Evolutionary conservation across 1,140 invertebrate species (phyloP).

Genomic region (Drosophila bocqueti): DNA sequence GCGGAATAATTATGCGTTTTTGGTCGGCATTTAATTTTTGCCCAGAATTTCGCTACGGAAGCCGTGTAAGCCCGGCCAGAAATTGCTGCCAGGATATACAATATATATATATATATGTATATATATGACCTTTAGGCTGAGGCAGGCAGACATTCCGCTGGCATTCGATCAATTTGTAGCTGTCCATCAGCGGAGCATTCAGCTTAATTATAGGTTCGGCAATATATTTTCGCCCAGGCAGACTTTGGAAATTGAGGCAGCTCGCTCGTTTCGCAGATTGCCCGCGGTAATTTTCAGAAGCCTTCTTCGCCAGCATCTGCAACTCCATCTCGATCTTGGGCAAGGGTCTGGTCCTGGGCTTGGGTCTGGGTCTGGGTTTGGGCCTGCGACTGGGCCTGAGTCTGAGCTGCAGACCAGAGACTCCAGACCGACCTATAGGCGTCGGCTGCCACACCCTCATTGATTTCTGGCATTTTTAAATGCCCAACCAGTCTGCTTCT

Average conservation of each 20-base stretch:
- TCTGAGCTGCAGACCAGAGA: background rate
- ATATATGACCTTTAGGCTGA: slow-evolving; percentile 64
- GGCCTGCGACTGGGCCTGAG: background rate
- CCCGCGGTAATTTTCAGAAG: slow-evolving; percentile 81
- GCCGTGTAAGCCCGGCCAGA: slow-evolving; percentile 61
- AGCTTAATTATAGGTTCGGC: slow-evolving; percentile 78
- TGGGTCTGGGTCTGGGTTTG: background rate
- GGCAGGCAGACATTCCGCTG: slow-evolving; percentile 28
- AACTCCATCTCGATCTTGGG: slow-evolving; percentile 43
- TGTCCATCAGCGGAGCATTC: slow-evolving; percentile 70
- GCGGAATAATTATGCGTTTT: slow-evolving; percentile 68
- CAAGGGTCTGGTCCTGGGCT: background rate
- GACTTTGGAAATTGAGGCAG: slow-evolving; percentile 62
- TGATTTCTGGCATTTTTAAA: slow-evolving; percentile 74
- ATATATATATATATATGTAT: slow-evolving; percentile 15
- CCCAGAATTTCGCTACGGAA: slow-evolving; percentile 58
- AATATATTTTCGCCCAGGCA: slow-evolving; percentile 52
- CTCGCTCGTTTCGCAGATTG: slow-evolving; percentile 68
- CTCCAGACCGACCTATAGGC: slow-evolving; percentile 60
- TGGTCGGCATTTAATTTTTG: slow-evolving; percentile 37
- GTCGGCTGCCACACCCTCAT: slow-evolving; percentile 75
- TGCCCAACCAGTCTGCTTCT: slow-evolving; percentile 26
- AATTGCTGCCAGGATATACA: slow-evolving; percentile 53
- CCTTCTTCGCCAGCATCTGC: slow-evolving; percentile 72
- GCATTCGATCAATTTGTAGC: slow-evolving; percentile 80